Evolutionary conservation across 2,888 invertebrate genomes (phyloP), one percentile per base, ranked within the genome.

Genomic region (Caenorhabditis drosophilae): DNA sequence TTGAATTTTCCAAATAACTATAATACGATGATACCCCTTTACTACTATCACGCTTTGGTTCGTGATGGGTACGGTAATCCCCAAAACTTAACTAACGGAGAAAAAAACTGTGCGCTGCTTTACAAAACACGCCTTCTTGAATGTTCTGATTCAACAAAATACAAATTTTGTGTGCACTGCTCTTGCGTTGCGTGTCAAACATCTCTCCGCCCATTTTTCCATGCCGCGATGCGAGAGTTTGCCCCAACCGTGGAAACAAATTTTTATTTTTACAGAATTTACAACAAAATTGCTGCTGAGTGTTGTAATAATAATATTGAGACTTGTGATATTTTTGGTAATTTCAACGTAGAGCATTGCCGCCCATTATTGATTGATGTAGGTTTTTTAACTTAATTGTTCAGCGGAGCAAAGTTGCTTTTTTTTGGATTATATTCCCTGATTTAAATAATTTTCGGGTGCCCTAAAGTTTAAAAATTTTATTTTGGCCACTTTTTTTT

Each of bases 1-100:
- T 75, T 84, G 22, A 82, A 84, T 70, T 75, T 72, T 69, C 70
- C 59, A 45, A 70, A 35, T 16, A 78, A 78, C 49, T 68, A 67
- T 36, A 66, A 71, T 45, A 77, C 79, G 6, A 67, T 77, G 69
- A 59, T 80, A 15, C 75, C 79, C 2, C 63, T 76, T 4, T 73
- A 70, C 40, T 80, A 80, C 54, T 71, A 70, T 48, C 80, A 79
- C 48, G 79, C 75, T 0, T 35, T 80, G n/a, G 58, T 76, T 12
- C 59, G 74, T 16, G 69, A 76, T 46, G 71, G 64, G 73, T 73
- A 23, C 12, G 31, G n/a, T n/a, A n/a, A n/a, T n/a, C n/a, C n/a
- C n/a, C n/a, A n/a, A n/a, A n/a, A n/a, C n/a, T n/a, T n/a, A n/a
- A n/a, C n/a, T n/a, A n/a, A n/a, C n/a, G n/a, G n/a, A n/a, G n/a